phyloP scores from a whole-genome alignment of 2,797 vertebrate species.

The Acrocephalus scirpaceus region DNA sequence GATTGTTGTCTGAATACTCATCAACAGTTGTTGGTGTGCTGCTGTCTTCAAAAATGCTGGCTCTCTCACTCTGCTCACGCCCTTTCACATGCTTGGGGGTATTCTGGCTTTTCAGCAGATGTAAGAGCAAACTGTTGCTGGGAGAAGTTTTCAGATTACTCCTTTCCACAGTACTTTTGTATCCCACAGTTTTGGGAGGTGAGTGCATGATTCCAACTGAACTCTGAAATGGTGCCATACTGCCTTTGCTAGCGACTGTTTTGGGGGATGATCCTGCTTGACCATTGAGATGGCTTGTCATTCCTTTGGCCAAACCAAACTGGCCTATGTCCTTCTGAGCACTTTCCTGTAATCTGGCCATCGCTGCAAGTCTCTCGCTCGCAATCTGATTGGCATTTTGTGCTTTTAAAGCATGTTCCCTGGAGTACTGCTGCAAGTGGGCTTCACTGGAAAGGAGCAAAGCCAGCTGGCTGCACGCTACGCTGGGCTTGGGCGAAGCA shows the following conservation, averaged over 20 bases:
- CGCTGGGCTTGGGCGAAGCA: conserved; percentile 94
- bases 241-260: conserved; percentile 79
- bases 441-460: conserved; percentile 96
- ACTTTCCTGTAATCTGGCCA: conserved; percentile 89
- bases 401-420: conserved; percentile 95
- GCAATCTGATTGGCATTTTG: conserved; percentile 92
- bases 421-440: conserved; percentile 97
- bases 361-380: conserved; percentile 94
- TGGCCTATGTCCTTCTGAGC: conserved; percentile 83
- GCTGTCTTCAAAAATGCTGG: conserved; percentile 82
- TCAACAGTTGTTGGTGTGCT: conserved; percentile 89
- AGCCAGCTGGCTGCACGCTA: conserved; percentile 97
- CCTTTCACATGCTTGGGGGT: conserved; percentile 86
- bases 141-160: conserved; percentile 85
- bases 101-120: conserved; percentile 96
- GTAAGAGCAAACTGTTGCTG: conserved; percentile 93
- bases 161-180: conserved; percentile 86
- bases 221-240: conserved; percentile 78
- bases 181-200: conserved; percentile 78
- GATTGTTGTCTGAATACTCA: conserved; percentile 92
- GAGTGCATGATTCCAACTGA: conserved; percentile 76
- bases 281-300: conserved; percentile 83
- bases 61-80: conserved; percentile 85
- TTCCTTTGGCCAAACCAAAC: conserved; percentile 80
- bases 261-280: conserved; percentile 85